phyloP scores from a whole-genome alignment of 1,140 invertebrate species.

The Papilio aristodemus region DNA sequence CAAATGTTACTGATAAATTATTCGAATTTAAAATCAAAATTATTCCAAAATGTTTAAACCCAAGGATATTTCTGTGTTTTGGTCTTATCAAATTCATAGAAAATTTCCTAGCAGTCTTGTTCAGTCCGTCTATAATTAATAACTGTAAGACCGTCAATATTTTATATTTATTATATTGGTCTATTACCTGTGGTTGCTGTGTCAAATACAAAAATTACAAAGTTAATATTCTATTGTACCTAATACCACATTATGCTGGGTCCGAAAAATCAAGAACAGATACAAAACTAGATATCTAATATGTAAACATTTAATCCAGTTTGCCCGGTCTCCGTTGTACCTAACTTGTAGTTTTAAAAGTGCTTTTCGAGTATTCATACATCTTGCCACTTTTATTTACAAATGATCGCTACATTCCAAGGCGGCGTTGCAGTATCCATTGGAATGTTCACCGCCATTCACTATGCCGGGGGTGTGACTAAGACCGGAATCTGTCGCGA shows the following conservation, averaged over 20 bases:
- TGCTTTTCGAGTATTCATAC: neutral
- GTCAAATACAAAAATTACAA: neutral
- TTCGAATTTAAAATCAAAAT: neutral
- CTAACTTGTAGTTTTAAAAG: neutral
- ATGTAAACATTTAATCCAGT: too few species aligned
- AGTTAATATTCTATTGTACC: too few species aligned
- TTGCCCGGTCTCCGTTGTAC: neutral
- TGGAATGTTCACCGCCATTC: slow-evolving; percentile 36
- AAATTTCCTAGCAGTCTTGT: neutral
- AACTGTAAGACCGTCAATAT: neutral
- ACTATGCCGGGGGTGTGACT: neutral
- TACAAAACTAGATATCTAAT: neutral
- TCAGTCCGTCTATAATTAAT: neutral
- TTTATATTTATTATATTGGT: too few species aligned
- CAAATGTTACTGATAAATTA: too few species aligned
- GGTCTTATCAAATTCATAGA: neutral
- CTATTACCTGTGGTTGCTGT: too few species aligned
- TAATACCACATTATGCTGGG: too few species aligned
- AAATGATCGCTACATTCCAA: slow-evolving; percentile 72
- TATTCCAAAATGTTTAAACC: neutral
- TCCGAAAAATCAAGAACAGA: neutral
- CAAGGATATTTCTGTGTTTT: neutral
- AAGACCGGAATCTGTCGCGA: slow-evolving; percentile 42
- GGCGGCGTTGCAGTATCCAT: slow-evolving; percentile 70
- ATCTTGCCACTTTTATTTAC: slow-evolving; percentile 39